Base-by-base conservation (phyloP, 1,140 invertebrate genomes). In the Drosophila varians region DNA sequence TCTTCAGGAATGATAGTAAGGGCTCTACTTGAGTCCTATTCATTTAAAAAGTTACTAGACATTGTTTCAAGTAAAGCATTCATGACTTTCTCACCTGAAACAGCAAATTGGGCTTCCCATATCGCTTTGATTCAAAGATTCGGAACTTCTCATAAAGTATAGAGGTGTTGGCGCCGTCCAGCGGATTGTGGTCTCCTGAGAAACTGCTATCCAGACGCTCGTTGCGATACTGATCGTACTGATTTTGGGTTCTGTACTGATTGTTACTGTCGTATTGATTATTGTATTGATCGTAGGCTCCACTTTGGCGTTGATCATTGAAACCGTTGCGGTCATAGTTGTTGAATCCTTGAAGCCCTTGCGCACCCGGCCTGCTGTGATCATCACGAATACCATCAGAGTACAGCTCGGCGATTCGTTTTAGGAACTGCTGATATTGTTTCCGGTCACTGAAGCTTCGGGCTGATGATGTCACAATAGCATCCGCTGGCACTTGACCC, bases 381-480 rank as follows among this genome's bases (percentile, higher is more conserved):
- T 75, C 66, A 1, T 90, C 86, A 3, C 68, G 73, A 2, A 82
- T 4, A 2, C 42, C 66, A 53, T 90, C 87, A 1, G 90, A 82
- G 56, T 94, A 92, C 21, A 94, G 57, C 48, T 92, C 77, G 18
- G 92, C 90, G 23, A 93, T 92, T 77, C 92, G 93, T 43, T 92
- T 83, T 2, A 94, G 89, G 75, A 94, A 95, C 60, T 88, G 90
- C 64, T 94, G 93, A 77, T 94, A 95, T 76, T 91, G 92, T 58
- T 92, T 92, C 31, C 96, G 92, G 28, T 93, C 92, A 8, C 94
- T 92, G 9, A 92, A 86, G 52, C 92, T 92, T 3, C 94, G 94
- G 0, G 96, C 97, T 3, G 97, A 98, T 11, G 96, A 95, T 2
- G 96, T 96, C 1, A 98, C 96, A 23, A 99, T 92, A 4, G 97